These are phyloP conservation scores for Tricholaema leucomelas DNA, from an alignment of 2,113 vertebrate genomes.

Conservation along the genomic window DNA sequence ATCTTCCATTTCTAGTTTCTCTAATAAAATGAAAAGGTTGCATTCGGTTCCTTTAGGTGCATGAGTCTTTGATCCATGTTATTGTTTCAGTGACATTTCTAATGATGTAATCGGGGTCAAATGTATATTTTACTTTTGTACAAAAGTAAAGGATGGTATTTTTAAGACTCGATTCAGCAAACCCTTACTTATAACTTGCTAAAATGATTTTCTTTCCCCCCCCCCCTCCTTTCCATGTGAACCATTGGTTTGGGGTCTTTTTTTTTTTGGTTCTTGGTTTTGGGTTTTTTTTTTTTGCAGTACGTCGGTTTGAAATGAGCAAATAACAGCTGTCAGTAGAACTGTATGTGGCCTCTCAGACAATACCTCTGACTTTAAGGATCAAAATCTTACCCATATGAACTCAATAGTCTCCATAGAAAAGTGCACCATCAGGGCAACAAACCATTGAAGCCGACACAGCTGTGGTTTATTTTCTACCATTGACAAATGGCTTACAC, in stretches of 20 bases:
- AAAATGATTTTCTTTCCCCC: conserved; percentile 9
- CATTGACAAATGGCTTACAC: conserved; percentile 55
- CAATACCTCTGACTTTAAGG: conserved; percentile 67
- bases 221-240: conserved; percentile 37
- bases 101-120: conserved; percentile 66
- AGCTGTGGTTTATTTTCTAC: conserved; percentile 59
- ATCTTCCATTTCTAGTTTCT: conserved; percentile 41
- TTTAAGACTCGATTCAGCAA: conserved; percentile 66
- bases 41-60: conserved; percentile 52
- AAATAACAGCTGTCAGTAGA: conserved; percentile 36
- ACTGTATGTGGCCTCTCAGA: conserved; percentile 55
- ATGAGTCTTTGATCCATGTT: conserved; percentile 56
- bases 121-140: conserved; percentile 72
- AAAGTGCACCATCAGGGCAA: conserved; percentile 77
- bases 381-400: conserved; percentile 37
- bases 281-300: neutral
- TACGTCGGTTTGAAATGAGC: conserved; percentile 48
- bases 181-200: neutral
- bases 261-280: neutral
- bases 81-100: conserved; percentile 63
- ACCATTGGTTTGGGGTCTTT: neutral
- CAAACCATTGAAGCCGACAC: conserved; percentile 74
- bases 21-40: conserved; percentile 8
- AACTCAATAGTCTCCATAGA: conserved; percentile 21
- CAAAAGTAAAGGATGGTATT: conserved; percentile 66